Base-by-base conservation (phyloP, 2,797 vertebrate genomes). In the Microchirus variegatus region DNA sequence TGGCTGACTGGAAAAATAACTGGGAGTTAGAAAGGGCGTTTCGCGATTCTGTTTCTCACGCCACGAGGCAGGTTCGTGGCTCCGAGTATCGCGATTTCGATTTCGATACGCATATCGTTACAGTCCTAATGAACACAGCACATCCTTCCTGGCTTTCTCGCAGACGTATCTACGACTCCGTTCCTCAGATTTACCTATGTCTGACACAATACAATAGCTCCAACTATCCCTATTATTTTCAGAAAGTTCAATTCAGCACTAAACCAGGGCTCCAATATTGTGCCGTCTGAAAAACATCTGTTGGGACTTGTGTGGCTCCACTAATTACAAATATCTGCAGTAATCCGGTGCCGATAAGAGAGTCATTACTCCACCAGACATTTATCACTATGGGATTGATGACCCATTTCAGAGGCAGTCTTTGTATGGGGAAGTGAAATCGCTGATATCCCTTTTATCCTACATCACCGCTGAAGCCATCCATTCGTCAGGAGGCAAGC, bases 361-460 rank as follows among this genome's bases (percentile, higher is more conserved):
- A 90, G 90, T 93, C 91, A 93, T 92, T 93, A 93, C 91, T 93
- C 87, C 83, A 82, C 63, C 83, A 92, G 91, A 92, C 90, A 92
- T 93, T 94, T 91, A 92, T 93, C 92, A 92, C 89, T 90, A 70
- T 84, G 77, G 89, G 91, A 93, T 92, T 93, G 92, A 93, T 92
- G 90, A 92, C 91, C 90, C 92, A 91, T 93, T 93, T 92, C 88
- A 80, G 81, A 91, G 76, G 86, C 89, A 77, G 87, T 78, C 88
- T 90, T 91, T 92, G 90, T 90, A 86, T 57, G 77, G 73, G 85
- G 89, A 90, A 90, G 87, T 78, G 87, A 88, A 90, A 87, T 90
- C 81, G 71, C 86, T 87, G 84, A 86, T 92, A 91, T 92, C 86
- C 84, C 87, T 82, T 84, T 90, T 90, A 91, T 91, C 89, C 88